Conservation (phyloP, 1,140 invertebrate genomes). For the Oppia nitens region DNA sequence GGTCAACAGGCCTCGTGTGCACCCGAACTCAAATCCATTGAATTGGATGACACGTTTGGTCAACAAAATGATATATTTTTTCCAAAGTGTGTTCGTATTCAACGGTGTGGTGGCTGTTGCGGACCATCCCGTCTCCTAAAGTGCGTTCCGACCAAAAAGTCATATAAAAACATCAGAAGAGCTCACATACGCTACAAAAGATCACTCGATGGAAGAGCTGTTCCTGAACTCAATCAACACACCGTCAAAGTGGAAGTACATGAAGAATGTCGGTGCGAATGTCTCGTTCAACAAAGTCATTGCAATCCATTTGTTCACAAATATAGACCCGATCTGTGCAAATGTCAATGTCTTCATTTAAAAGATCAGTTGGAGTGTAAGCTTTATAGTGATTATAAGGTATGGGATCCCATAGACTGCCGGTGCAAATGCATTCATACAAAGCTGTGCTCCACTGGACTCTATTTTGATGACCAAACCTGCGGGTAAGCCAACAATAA, state of each 20-base stretch:
- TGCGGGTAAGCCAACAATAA: slow-evolving; percentile 8
- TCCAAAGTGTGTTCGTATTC: slow-evolving; percentile 1
- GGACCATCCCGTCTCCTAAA: background rate
- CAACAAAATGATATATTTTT: background rate
- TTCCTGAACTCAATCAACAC: background rate
- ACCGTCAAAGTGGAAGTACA: slow-evolving; percentile 8
- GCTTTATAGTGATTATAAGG: background rate
- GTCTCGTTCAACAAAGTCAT: slow-evolving; percentile 3
- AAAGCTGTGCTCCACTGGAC: slow-evolving; percentile 5
- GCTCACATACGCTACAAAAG: slow-evolving; percentile 3
- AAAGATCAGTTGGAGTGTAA: background rate
- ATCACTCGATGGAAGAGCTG: background rate
- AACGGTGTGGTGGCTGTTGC: slow-evolving; percentile 11
- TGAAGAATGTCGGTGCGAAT: slow-evolving; percentile 9
- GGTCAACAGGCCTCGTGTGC: background rate
- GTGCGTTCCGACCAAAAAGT: slow-evolving; percentile 3
- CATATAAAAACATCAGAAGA: background rate
- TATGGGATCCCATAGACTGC: slow-evolving; percentile 4
- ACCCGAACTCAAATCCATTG: background rate
- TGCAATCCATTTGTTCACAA: slow-evolving; percentile 1
- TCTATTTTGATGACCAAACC: background rate
- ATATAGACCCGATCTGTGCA: background rate
- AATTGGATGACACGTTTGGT: background rate
- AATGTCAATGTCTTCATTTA: background rate
- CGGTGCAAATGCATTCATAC: slow-evolving; percentile 4